Evolutionary conservation across 2,888 invertebrate species (phyloP).

Genomic region (Caenorhabditis sinica): DNA sequence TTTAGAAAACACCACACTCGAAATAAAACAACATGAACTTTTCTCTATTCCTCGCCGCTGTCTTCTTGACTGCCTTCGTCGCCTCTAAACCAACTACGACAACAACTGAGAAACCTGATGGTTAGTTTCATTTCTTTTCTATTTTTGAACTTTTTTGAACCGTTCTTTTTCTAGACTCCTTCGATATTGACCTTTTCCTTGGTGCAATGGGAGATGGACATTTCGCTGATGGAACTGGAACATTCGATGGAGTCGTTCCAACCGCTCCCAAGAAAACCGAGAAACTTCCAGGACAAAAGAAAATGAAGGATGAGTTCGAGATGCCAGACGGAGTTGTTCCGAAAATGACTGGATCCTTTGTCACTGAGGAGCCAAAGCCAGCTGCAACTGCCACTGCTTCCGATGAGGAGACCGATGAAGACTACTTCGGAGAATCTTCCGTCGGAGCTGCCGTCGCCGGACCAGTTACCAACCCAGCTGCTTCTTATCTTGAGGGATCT

Average conservation of each 20-base stretch:
- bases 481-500: conserved; percentile 78
- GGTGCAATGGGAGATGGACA: conserved; percentile 64
- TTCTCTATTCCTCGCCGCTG: conserved; percentile 38
- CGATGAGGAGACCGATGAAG: conserved; percentile 58
- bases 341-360: conserved; percentile 62
- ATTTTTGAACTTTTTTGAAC: conserved; percentile 4
- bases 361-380: conserved; percentile 34
- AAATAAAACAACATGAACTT: conserved; percentile 56
- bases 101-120: conserved; percentile 49
- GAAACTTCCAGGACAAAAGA: conserved; percentile 66
- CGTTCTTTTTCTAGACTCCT: conserved; percentile 42
- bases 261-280: conserved; percentile 66
- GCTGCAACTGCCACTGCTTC: conserved; percentile 23
- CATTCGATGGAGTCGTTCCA: conserved; percentile 65
- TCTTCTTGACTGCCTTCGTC: conserved; percentile 22
- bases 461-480: conserved; percentile 79
- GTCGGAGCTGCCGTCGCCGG: conserved; percentile 39
- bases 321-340: conserved; percentile 59
- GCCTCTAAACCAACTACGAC: conserved; percentile 45
- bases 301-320: conserved; percentile 34
- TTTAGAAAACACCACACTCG: conserved; percentile 41
- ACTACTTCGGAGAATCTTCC: conserved; percentile 59
- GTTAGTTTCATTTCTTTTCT: conserved; percentile 23
- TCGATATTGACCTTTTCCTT: conserved; percentile 58
- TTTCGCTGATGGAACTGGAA: conserved; percentile 61